Percentiles rank a stretch among this genome's conserved stretches.
phyloP scores from a whole-genome alignment of 2,113 vertebrate genomes.

The Gulo gulo region DNA sequence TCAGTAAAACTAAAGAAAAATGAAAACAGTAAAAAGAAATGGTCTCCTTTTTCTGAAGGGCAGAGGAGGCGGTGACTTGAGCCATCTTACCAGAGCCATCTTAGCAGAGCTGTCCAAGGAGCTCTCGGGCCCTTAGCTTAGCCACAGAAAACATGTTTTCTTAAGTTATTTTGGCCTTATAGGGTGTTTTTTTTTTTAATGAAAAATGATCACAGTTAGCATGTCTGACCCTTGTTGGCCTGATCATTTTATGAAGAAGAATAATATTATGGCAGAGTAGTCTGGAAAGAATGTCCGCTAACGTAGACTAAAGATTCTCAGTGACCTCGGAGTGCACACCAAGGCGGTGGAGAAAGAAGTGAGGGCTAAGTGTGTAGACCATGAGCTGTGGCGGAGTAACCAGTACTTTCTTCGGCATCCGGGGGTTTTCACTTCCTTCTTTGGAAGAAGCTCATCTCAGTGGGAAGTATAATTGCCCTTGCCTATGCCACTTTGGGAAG shows the following conservation, averaged over 20 bases:
- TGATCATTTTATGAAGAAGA: background rate
- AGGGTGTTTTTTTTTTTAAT: conserved; percentile 19
- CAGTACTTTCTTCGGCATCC: background rate
- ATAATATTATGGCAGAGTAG: background rate
- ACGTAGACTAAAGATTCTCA: background rate
- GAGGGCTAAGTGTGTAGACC: background rate
- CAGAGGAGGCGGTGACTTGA: background rate
- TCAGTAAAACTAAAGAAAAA: background rate
- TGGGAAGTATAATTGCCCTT: conserved; percentile 28
- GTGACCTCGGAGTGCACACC: background rate
- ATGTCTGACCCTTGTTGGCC: conserved; percentile 28
- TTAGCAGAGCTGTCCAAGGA: background rate
- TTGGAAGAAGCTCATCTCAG: conserved; percentile 30
- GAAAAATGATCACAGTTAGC: conserved; percentile 38
- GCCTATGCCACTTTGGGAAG: conserved; percentile 17
- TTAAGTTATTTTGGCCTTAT: background rate
- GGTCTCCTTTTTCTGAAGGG: background rate
- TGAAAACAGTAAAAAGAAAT: background rate
- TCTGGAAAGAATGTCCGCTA: conserved; percentile 7
- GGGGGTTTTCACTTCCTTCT: conserved; percentile 40
- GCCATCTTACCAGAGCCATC: background rate
- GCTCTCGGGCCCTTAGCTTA: background rate
- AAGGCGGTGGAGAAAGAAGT: background rate
- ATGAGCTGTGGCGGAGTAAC: background rate
- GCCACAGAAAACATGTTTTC: conserved; percentile 23